Percentiles rank a stretch among this genome's conserved stretches.
These are phyloP conservation scores for Scolanthus callimorphus DNA, from an alignment of 92 coral and sea anemone species.

Conservation along the genomic window DNA sequence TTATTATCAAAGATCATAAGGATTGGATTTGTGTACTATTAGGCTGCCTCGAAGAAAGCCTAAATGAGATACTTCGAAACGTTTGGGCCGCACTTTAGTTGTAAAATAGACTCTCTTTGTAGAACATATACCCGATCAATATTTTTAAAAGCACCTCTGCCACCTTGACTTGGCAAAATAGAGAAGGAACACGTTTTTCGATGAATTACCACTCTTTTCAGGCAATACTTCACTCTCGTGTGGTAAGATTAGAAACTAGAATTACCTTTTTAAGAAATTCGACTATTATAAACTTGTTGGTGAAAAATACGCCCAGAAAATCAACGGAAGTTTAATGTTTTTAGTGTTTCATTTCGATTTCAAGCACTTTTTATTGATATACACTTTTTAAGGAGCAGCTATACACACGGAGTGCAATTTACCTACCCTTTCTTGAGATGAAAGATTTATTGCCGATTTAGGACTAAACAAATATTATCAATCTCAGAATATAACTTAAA, in stretches of 20 bases:
- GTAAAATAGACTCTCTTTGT: not conserved
- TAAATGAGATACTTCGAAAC: not conserved
- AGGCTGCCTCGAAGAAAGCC: not conserved
- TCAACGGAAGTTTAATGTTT: not conserved
- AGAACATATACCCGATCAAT: not conserved
- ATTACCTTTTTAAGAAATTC: not conserved
- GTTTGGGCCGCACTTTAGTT: not conserved
- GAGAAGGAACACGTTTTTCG: not conserved
- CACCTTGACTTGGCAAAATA: not conserved
- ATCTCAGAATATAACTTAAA: not conserved
- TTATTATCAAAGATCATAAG: not conserved
- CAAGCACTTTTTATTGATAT: not conserved
- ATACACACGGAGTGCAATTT: not conserved
- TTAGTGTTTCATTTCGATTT: no score
- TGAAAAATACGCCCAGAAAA: not conserved
- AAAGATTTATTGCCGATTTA: conserved; percentile 35
- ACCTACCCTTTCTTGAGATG: not conserved
- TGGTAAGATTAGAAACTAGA: not conserved
- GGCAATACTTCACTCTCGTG: no score
- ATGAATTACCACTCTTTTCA: not conserved
- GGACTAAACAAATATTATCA: conserved; percentile 13
- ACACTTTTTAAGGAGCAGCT: not conserved
- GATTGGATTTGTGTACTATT: not conserved
- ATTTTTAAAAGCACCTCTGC: not conserved
- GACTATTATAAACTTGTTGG: not conserved